Conservation (phyloP, 2,113 vertebrate species). For the Prinia subflava region DNA sequence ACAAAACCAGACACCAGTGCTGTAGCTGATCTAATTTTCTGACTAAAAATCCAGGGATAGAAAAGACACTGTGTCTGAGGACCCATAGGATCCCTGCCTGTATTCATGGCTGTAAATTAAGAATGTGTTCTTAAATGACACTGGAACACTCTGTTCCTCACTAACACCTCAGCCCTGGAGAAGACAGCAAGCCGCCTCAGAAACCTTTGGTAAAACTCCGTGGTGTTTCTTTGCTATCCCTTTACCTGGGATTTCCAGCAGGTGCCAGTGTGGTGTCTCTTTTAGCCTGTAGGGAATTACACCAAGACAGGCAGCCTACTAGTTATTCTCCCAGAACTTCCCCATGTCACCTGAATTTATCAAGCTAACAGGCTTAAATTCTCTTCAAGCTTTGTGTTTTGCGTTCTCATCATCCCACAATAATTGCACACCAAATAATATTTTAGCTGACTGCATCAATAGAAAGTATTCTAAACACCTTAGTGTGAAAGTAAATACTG, state of each 20-base stretch:
- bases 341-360: no score
- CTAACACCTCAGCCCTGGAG: background rate
- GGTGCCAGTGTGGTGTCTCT: constrained; percentile 4
- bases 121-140: background rate
- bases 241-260: background rate
- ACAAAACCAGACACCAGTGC: background rate
- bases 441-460: background rate
- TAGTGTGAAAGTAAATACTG: background rate
- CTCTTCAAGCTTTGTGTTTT: background rate
- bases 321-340: background rate
- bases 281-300: background rate
- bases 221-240: background rate
- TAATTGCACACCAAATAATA: background rate
- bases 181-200: background rate
- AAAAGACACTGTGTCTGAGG: background rate
- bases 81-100: background rate
- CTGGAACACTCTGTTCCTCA: background rate
- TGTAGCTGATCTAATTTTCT: background rate
- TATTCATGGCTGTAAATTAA: background rate
- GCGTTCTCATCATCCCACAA: background rate
- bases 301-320: background rate
- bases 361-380: background rate
- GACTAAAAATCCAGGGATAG: background rate
- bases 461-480: background rate
- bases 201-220: background rate